Conservation (phyloP, 2,888 invertebrate genomes). For the Cheilosia pagana region DNA sequence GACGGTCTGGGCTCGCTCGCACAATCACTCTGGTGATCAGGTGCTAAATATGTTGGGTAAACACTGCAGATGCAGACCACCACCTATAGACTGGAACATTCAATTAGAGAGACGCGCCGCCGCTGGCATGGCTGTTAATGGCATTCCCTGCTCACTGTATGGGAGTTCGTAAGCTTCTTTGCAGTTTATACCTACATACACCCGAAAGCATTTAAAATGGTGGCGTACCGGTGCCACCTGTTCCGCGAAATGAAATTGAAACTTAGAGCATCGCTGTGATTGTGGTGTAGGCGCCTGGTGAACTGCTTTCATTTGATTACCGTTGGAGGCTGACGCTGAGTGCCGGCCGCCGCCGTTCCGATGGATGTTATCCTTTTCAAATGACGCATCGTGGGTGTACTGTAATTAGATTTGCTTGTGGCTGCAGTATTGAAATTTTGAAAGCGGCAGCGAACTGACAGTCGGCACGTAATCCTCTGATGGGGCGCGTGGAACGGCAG, state of each 20-base stretch:
- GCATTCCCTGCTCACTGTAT: constrained; percentile 37
- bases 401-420: constrained; percentile 50
- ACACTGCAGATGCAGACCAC: constrained; percentile 26
- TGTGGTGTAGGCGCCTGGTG: not conserved
- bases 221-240: constrained; percentile 35
- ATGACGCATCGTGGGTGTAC: constrained; percentile 13
- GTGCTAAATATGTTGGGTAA: constrained; percentile 62
- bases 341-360: not conserved
- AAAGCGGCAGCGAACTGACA: not conserved
- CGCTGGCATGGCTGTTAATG: constrained; percentile 26
- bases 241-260: constrained; percentile 44
- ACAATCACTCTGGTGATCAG: constrained; percentile 53
- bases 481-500: not conserved
- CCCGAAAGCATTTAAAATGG: constrained; percentile 13
- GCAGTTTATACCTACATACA: constrained; percentile 9
- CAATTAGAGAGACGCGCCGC: constrained; percentile 53
- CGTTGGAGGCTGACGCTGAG: constrained; percentile 35
- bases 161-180: constrained; percentile 58
- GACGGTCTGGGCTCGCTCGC: constrained; percentile 23
- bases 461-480: not conserved
- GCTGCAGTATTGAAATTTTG: constrained; percentile 1
- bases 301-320: constrained; percentile 40
- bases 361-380: constrained; percentile 29
- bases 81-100: constrained; percentile 33
- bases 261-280: constrained; percentile 7